Evolutionary conservation across 1,140 invertebrate genomes (phyloP), one percentile per base, ranked within the genome.

Genomic region (Hermetia illucens): DNA sequence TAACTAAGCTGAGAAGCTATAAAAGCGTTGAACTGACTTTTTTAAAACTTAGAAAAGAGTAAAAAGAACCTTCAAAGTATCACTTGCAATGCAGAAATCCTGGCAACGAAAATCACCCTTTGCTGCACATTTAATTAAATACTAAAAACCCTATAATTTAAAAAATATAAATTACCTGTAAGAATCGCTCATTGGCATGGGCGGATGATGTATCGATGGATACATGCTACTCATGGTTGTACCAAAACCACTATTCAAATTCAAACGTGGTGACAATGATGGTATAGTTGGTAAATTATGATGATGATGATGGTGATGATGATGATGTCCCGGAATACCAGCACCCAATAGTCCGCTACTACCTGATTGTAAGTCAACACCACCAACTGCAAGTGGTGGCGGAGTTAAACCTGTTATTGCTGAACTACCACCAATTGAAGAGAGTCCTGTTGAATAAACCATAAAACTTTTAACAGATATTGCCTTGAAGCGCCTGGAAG

Each of bases 191-290:
- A 60, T 58, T 3, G 57, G 46, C 34, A 58, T 47, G 3, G 51
- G 40, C 20, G 53, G 39, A 35, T 44, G 51, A 19, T 58, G 55
- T 44, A 58, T 51, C 21, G 50, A 51, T 3, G 56, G 46, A 31
- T 60, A 60, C 55, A 60, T 55, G 2, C 56, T 44, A n/a, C 50
- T 47, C 55, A 58, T 50, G 0, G 53, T 49, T 17, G 49, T 49
- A 21, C 51, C 48, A 16, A 59, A 59, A 10, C 50, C 49, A 32
- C 44, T 47, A 37, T 54, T 59, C 4, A 59, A 53, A 36, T 55
- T 55, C 2, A 55, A 43, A 5, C 57, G 45, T 2, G 57, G 57
- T 10, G 57, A 59, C 27, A 59, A 46, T 2, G 52, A 39, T 39
- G 46, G 47, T 17, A 58, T 42, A 3, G 51, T 46, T 15, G 36